These are phyloP conservation scores for Acanthococcus lagerstroemiae DNA, from an alignment of 2,888 invertebrate genomes.

Conservation along the genomic window DNA sequence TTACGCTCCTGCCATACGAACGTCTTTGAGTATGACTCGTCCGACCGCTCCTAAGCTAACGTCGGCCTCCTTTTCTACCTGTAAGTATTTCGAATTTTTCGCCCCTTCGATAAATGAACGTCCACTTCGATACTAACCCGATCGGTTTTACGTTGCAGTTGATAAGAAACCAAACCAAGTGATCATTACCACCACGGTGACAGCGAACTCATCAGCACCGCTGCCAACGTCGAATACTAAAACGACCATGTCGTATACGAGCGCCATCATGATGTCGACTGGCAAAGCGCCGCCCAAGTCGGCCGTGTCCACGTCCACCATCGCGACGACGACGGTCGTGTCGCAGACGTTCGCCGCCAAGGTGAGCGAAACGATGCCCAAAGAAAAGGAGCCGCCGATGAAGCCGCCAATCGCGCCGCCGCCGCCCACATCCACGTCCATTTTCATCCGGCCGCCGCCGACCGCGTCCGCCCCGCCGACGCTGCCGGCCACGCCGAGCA, in stretches of 20 bases:
- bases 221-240: constrained; percentile 46
- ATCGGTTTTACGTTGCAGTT: no score
- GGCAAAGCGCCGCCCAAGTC: constrained; percentile 41
- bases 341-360: constrained; percentile 62
- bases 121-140: no score
- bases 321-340: constrained; percentile 20
- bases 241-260: constrained; percentile 50
- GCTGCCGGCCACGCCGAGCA: constrained; percentile 38
- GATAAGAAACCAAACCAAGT: constrained; percentile 31
- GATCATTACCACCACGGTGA: constrained; percentile 39
- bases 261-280: constrained; percentile 47
- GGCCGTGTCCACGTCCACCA: constrained; percentile 21
- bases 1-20: constrained; percentile 1
- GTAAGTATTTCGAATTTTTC: background rate
- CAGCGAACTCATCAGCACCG: constrained; percentile 39
- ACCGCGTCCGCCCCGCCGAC: constrained; percentile 18
- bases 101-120: no score
- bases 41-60: background rate
- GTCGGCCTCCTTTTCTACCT: background rate
- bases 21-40: constrained; percentile 5
- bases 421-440: constrained; percentile 36
- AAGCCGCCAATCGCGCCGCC: constrained; percentile 36
- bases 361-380: constrained; percentile 42
- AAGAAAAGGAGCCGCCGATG: constrained; percentile 38
- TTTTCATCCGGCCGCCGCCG: constrained; percentile 23